Evolutionary conservation across 2,797 vertebrate species (phyloP), one percentile per base, ranked within the genome.

Genomic region (Enteromius anoplus): DNA sequence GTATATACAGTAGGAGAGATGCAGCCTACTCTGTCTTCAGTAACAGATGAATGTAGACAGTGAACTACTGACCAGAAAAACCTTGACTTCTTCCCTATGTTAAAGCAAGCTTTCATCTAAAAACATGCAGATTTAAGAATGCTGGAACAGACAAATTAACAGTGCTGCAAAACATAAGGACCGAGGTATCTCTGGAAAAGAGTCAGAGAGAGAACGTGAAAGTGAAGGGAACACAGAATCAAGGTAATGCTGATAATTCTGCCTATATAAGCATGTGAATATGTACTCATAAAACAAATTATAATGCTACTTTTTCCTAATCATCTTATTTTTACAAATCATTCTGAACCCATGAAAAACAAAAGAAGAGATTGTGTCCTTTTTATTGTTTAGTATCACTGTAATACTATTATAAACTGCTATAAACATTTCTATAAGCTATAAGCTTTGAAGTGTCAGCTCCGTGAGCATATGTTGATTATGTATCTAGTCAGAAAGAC

Each of bases 101-200:
- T 62, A 45, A 45, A 64, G 42, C 12, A 49, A 80, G 79, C 78
- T 60, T 60, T 71, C 26, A 72, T 62, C 26, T 12, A 49, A 73
- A 80, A 81, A 17, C 69, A 4, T 49, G 26, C 15, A 58, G 7
- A 49, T 62, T 72, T 2, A 62, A 66, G 32, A 21, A 72, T 64
- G 40, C 53, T 71, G 47, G 37, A 45, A 71, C 17, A 45, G 23
- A 71, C 78, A 80, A 78, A 62, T 12, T 45, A 71, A 80, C 23
- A 47, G 6, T 60, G 51, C 23, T 62, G 29, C 55, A 51, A 64
- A 71, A 71, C 53, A 60, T 47, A 71, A 23, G 17, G 40, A 70
- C 71, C 21, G 49, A 34, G 55, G 71, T 21, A 21, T 75, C 12
- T 75, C 15, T 34, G 53, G 32, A 75, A 65, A 81, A 65, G 15